Evolutionary conservation across 2,888 invertebrate genomes (phyloP), one percentile per base, ranked within the genome.

Genomic region (Barypeithes pellucidus): DNA sequence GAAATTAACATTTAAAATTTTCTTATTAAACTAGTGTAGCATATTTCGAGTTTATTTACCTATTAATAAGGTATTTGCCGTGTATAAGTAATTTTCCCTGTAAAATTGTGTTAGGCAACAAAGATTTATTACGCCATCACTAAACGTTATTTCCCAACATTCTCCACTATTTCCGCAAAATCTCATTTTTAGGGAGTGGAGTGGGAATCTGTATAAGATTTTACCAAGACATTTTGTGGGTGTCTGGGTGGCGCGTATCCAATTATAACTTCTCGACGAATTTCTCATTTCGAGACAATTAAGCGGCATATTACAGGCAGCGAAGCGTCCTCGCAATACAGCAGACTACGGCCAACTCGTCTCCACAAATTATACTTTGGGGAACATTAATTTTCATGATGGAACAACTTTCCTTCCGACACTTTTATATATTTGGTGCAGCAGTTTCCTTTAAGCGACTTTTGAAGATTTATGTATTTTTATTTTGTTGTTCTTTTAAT

Each of bases 271-370:
- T 87, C 86, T 85, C 86, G 86, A 85, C 87, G 88, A 87, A 88
- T 88, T 88, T 88, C 88, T 87, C 87, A 88, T 87, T 87, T 87
- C 86, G 86, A 86, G 86, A 87, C 87, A 87, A 87, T 88, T 87
- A 88, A 87, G 87, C 86, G 86, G 86, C 87, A 87, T 87, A 87
- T 87, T 87, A 87, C 86, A 87, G 85, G 84, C 86, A 83, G 82
- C 83, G 84, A 81, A 86, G 86, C 86, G 85, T 84, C 84, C 81
- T 82, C 81, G 84, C 84, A 84, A 84, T 85, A 84, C 84, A 84
- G 82, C 82, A 76, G 81, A 75, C 75, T 73, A 76, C 78, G 81
- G 81, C 80, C 82, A 80, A 82, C 79, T 81, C 84, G 85, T 85
- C 87, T 87, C 86, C 86, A 86, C 87, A 87, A 87, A 87, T 87